Conservation (phyloP, 92 coral and sea anemone genomes). For the Phenganax marumi region DNA sequence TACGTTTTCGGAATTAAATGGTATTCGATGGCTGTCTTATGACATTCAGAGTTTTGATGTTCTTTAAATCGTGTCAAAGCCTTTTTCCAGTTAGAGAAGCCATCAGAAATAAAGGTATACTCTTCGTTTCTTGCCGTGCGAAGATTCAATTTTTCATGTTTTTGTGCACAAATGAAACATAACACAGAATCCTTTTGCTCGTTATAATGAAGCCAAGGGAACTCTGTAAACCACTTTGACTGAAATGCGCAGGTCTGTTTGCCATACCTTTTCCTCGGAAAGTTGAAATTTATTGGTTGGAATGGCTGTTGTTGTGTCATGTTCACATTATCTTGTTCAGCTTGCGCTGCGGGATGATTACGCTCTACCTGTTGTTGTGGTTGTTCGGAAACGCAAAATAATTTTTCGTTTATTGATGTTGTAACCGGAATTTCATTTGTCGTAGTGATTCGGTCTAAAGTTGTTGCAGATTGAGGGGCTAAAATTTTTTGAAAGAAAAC, state of each 20-base stretch:
- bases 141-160: conserved; percentile 57
- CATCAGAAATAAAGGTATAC: conserved; percentile 47
- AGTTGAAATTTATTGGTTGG: conserved; percentile 63
- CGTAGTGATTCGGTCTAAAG: conserved; percentile 8
- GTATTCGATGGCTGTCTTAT: conserved; percentile 57
- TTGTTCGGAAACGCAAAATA: conserved; percentile 4
- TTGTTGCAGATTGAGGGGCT: conserved; percentile 21
- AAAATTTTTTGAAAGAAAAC: conserved; percentile 18
- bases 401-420: conserved; percentile 3
- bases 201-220: conserved; percentile 70
- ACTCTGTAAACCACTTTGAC: conserved; percentile 66
- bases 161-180: conserved; percentile 58
- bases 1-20: conserved; percentile 49
- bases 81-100: conserved; percentile 67
- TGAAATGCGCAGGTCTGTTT: conserved; percentile 62
- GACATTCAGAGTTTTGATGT: conserved; percentile 66
- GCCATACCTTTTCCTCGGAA: conserved; percentile 56
- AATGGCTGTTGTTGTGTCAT: conserved; percentile 43
- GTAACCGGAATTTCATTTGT: conserved; percentile 27
- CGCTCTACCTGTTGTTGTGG: conserved; percentile 21
- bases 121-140: conserved; percentile 62
- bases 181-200: conserved; percentile 62
- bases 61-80: conserved; percentile 57
- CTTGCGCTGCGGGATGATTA: conserved; percentile 1
- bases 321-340: background rate